Percentiles rank a stretch among this genome's conserved stretches.
Evolutionary conservation across 2,113 vertebrate species (phyloP).

Genomic region (Antennarius striatus): DNA sequence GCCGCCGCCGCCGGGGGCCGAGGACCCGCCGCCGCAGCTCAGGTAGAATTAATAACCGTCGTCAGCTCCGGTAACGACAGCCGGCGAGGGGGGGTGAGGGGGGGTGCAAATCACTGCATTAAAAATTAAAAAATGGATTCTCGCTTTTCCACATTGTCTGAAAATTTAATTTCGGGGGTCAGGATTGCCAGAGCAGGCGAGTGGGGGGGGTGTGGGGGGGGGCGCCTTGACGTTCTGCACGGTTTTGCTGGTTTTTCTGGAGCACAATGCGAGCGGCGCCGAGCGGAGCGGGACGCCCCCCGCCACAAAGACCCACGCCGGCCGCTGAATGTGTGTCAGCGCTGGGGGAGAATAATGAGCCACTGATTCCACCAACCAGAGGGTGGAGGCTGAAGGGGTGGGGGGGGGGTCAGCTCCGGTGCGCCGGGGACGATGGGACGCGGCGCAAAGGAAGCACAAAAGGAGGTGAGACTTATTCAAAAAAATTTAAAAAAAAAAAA

Average conservation of each 20-base stretch:
- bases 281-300: conserved; percentile 2
- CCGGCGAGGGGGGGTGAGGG: no score
- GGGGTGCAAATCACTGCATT: no score
- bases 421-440: conserved; percentile 33
- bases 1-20: conserved; percentile 64
- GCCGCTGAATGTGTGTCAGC: conserved; percentile 55
- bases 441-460: background rate
- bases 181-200: no score
- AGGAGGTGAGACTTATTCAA: background rate
- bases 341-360: conserved; percentile 67
- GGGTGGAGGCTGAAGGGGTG: conserved; percentile 52
- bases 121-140: no score
- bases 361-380: conserved; percentile 69
- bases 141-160: no score
- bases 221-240: no score
- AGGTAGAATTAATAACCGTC: conserved; percentile 35
- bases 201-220: no score
- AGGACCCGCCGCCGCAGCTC: conserved; percentile 36
- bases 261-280: no score
- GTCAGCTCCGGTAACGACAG: no score
- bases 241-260: no score
- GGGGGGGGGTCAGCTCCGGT: conserved; percentile 58
- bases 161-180: no score
- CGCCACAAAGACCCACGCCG: conserved; percentile 52
- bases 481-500: conserved; percentile 9